Evolutionary conservation across 2,888 invertebrate species (phyloP).

Genomic region (Ophion ellenae): DNA sequence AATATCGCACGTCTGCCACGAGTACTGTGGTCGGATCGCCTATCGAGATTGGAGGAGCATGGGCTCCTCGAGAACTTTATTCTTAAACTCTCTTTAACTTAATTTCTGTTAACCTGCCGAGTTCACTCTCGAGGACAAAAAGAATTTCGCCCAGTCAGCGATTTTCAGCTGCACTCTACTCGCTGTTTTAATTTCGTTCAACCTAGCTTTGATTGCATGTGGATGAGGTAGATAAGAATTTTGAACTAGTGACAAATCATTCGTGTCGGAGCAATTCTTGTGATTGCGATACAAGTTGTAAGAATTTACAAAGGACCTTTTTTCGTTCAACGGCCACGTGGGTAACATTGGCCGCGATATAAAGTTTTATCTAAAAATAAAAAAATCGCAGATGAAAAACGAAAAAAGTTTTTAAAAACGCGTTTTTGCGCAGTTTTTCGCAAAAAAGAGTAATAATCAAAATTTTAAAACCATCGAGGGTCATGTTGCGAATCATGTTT

Average conservation of each 20-base stretch:
- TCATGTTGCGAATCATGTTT: too few relatives aligned
- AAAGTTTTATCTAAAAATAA: too few relatives aligned
- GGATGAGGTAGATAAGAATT: too few relatives aligned
- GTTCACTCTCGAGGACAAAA: conserved; percentile 13
- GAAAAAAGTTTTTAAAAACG: too few relatives aligned
- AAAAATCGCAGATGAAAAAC: too few relatives aligned
- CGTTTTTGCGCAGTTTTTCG: too few relatives aligned
- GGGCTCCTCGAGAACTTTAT: conserved; percentile 22
- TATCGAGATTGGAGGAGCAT: conserved; percentile 29
- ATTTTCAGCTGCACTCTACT: not conserved
- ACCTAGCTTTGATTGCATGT: not conserved
- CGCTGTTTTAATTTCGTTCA: not conserved
- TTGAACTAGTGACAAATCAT: not conserved
- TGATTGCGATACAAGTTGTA: not conserved
- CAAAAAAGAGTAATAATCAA: too few relatives aligned
- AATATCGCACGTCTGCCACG: not conserved
- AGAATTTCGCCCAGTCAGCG: not conserved
- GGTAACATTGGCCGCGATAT: not conserved
- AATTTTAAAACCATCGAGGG: too few relatives aligned
- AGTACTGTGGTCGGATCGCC: conserved; percentile 3
- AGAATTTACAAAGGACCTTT: not conserved
- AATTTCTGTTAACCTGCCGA: conserved; percentile 18
- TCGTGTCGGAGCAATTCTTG: not conserved
- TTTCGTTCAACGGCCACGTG: not conserved
- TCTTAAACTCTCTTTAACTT: not conserved